These are phyloP conservation scores for Chrysolina haemoptera DNA, from an alignment of 2,888 invertebrate genomes.

Conservation along the genomic window DNA sequence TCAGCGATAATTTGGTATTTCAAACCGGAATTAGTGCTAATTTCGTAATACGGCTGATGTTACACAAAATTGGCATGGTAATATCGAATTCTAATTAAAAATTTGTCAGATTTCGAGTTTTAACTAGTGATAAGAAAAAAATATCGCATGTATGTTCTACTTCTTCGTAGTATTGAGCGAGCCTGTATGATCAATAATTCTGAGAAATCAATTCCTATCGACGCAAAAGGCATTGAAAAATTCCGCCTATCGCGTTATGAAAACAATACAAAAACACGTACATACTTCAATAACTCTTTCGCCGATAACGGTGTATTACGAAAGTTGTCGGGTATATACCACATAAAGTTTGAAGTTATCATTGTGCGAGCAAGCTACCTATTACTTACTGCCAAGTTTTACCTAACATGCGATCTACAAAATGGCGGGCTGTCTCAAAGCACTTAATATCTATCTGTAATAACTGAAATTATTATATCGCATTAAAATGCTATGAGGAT, in stretches of 20 bases:
- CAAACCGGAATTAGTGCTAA: no score
- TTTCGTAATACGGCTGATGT: no score
- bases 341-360: constrained; percentile 55
- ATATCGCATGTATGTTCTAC: no score
- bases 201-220: not conserved
- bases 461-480: constrained; percentile 64
- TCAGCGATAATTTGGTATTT: no score
- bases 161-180: not conserved
- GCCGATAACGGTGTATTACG: constrained; percentile 37
- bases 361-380: constrained; percentile 59
- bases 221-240: not conserved
- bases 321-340: constrained; percentile 50
- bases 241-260: not conserved
- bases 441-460: constrained; percentile 59
- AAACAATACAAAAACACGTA: constrained; percentile 2
- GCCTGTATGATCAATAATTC: not conserved
- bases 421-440: constrained; percentile 62
- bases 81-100: no score
- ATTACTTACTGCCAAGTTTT: constrained; percentile 59
- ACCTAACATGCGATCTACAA: constrained; percentile 62
- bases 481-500: constrained; percentile 61
- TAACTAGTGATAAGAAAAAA: no score
- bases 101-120: no score
- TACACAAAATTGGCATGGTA: no score
- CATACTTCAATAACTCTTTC: constrained; percentile 10